Conservation (phyloP, 1,140 invertebrate genomes). For the Mylabris phalerata region DNA sequence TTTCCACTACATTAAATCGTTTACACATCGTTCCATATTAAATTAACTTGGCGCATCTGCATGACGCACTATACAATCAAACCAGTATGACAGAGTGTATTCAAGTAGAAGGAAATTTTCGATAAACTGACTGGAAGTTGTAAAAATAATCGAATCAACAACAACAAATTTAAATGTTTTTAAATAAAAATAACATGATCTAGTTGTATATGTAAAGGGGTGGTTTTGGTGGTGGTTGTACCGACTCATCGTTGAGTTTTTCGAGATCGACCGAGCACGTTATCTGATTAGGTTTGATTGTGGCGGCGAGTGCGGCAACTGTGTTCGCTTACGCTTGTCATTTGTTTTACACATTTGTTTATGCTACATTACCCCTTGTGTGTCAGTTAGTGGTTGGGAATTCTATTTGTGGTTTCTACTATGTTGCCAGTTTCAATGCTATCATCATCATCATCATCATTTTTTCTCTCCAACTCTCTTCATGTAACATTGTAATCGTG, state of each 20-base stretch:
- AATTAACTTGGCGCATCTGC: constrained; percentile 16
- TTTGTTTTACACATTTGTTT: constrained; percentile 32
- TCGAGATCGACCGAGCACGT: constrained; percentile 10
- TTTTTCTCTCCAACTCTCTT: too few species aligned
- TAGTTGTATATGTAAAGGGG: too few species aligned
- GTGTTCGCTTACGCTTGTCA: constrained; percentile 28
- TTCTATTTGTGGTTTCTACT: constrained; percentile 10
- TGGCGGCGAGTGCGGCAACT: constrained; percentile 17
- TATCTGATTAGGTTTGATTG: constrained; percentile 31
- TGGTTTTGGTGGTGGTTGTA: too few species aligned
- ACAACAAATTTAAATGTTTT: too few species aligned
- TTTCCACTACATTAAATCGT: constrained; percentile 16
- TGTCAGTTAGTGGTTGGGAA: constrained; percentile 23
- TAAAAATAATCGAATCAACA: too few species aligned
- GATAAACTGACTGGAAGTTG: constrained; percentile 1
- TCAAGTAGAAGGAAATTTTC: constrained; percentile 9
- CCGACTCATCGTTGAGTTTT: constrained; percentile 3
- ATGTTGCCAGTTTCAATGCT: not conserved
- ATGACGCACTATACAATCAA: constrained; percentile 6
- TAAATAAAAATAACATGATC: too few species aligned
- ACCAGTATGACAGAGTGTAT: constrained; percentile 6
- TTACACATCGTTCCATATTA: constrained; percentile 11
- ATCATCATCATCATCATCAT: too few species aligned
- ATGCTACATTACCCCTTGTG: constrained; percentile 26
- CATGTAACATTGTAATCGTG: constrained; percentile 5